Evolutionary conservation across 2,888 invertebrate species (phyloP), one percentile per base, ranked within the genome.

Genomic region (Dynastes grantii): DNA sequence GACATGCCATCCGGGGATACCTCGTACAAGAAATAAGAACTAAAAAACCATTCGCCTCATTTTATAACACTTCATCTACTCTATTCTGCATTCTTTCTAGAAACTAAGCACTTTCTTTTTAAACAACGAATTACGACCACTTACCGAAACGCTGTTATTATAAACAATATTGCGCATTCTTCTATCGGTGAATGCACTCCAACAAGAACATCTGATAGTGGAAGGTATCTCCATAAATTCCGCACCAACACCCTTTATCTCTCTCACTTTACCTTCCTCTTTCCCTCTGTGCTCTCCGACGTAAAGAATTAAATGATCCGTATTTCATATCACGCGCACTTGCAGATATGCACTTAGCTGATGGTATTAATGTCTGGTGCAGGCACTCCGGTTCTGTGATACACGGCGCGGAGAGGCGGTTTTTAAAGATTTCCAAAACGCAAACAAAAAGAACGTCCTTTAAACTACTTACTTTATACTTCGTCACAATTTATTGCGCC

Each of bases 271-370:
- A 13, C 4, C 55, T 55, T 5, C 32, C 32, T 5, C 32, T 37
- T 37, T 37, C 32, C 32, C 32, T 37, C 32, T 37, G 32, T 37
- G 4, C 32, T 37, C 4, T 0, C 32, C 22, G 16, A 5, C 63
- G 29, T 22, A 63, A 63, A 32, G 63, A 63, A 63, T 63, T 63
- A 63, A 63, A 32, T n/a, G 27, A 13, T 9, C 29, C 63, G 63
- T 63, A 32, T 63, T 63, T 63, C 63, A 63, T 63, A 63, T 29
- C 63, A 29, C 29, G 32, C 32, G 63, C 29, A 63, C 63, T 63
- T 32, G 32, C 63, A 63, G 63, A 63, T 63, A 29, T 63, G 27
- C 63, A 63, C 32, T 63, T 63, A 63, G 63, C 63, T 32, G 32
- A 63, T 27, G 32, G 63, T 63, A 63, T 63, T 63, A 63, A 63